These are phyloP conservation scores for Drosophila malerkotliana DNA, from an alignment of 1,140 invertebrate species.

Conservation along the genomic window DNA sequence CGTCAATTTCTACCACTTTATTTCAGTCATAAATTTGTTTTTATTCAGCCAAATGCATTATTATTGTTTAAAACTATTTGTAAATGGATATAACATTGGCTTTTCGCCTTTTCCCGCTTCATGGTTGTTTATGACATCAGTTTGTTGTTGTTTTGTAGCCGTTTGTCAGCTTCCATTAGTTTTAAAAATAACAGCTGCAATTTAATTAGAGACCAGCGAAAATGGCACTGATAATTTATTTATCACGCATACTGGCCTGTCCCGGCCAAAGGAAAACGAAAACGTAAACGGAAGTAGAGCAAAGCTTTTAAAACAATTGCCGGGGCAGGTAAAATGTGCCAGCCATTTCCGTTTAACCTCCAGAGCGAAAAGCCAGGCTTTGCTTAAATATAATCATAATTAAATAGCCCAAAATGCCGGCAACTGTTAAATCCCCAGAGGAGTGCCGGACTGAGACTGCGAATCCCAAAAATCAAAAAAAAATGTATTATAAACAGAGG, in stretches of 20 bases:
- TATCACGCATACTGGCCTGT: constrained; percentile 11
- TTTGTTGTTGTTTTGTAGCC: constrained; percentile 39
- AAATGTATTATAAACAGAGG: constrained; percentile 41
- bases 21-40: constrained; percentile 28
- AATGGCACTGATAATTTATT: constrained; percentile 41
- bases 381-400: constrained; percentile 75
- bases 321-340: constrained; percentile 43
- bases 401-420: constrained; percentile 55
- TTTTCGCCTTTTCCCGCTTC: constrained; percentile 5
- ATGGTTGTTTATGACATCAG: constrained; percentile 10
- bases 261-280: constrained; percentile 8
- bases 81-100: constrained; percentile 22
- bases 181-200: constrained; percentile 56
- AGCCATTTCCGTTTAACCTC: constrained; percentile 22
- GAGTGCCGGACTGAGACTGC: neutral
- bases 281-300: constrained; percentile 53
- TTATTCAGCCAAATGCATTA: constrained; percentile 28
- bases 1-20: constrained; percentile 2
- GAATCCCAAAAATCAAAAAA: constrained; percentile 43
- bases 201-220: constrained; percentile 56
- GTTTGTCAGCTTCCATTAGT: constrained; percentile 59
- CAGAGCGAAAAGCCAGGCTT: constrained; percentile 21
- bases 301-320: constrained; percentile 72
- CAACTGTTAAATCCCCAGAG: constrained; percentile 29
- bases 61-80: constrained; percentile 23